These are phyloP conservation scores for Lordiphosa fenestrarum DNA, from an alignment of 2,888 invertebrate genomes.

Conservation along the genomic window DNA sequence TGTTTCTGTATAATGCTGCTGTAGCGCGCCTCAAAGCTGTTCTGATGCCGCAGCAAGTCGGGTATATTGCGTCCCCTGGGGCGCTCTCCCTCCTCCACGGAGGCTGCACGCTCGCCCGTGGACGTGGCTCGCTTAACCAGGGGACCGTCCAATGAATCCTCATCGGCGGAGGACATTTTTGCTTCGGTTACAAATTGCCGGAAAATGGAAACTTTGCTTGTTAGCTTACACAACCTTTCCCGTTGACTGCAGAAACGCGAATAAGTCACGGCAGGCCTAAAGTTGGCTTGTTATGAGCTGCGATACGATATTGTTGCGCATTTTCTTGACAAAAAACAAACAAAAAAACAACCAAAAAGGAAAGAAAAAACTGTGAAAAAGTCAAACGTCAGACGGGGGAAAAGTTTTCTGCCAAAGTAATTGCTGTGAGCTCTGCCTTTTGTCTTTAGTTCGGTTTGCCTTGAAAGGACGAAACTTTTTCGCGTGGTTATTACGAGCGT, in stretches of 20 bases:
- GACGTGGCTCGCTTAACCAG: conserved; percentile 39
- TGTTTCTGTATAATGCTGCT: conserved; percentile 78
- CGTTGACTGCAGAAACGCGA: conserved; percentile 54
- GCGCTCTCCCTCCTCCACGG: conserved; percentile 12
- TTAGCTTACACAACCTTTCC: conserved; percentile 44
- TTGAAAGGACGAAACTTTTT: conserved; percentile 40
- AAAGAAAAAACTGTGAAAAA: conserved; percentile 21
- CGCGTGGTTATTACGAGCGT: conserved; percentile 1
- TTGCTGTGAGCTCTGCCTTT: conserved; percentile 61
- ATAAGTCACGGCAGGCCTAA: conserved; percentile 66
- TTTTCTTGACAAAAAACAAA: conserved; percentile 39
- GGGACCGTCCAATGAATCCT: conserved; percentile 53
- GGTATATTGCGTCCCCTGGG: conserved; percentile 29
- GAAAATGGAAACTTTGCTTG: conserved; percentile 58
- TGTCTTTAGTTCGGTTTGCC: conserved; percentile 33
- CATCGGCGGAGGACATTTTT: conserved; percentile 56
- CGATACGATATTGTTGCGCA: conserved; percentile 60
- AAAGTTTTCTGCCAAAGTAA: conserved; percentile 61
- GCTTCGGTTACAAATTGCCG: conserved; percentile 50
- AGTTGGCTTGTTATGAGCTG: conserved; percentile 24
- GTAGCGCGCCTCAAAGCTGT: conserved; percentile 79
- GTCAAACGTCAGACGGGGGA: conserved; percentile 54
- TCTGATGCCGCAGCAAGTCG: conserved; percentile 66
- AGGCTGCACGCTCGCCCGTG: conserved; percentile 12
- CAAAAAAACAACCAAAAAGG: background rate